Evolutionary conservation across 1,140 invertebrate species (phyloP).

Genomic region (Brachionus paranguensis): DNA sequence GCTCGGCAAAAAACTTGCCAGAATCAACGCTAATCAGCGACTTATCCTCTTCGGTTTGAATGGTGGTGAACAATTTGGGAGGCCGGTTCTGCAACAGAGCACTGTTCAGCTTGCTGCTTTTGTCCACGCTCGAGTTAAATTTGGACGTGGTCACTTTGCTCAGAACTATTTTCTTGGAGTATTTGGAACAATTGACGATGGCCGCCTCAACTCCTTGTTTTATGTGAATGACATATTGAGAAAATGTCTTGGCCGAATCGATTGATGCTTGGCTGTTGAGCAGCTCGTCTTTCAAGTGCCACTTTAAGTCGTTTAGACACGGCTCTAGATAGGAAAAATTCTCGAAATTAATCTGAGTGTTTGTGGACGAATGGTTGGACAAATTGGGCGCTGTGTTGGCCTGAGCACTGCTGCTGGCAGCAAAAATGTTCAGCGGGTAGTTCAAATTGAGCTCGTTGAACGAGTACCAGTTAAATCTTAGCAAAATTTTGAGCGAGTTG

Average conservation of each 20-base stretch:
- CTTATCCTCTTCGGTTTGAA: neutral
- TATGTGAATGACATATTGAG: neutral
- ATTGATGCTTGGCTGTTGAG: neutral
- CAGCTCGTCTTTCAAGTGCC: conserved; percentile 22
- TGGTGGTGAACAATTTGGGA: neutral
- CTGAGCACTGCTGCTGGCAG: neutral
- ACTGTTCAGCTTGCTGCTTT: neutral
- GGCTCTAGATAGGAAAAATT: neutral
- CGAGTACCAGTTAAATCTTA: conserved; percentile 39
- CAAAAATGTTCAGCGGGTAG: neutral
- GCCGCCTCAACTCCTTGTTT: neutral
- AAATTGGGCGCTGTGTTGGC: neutral
- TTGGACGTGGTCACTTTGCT: neutral
- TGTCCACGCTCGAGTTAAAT: neutral
- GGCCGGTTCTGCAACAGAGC: neutral
- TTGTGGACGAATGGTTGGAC: conserved; percentile 4
- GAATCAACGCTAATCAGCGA: neutral
- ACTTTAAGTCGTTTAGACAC: neutral
- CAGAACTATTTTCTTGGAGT: neutral
- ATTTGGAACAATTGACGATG: neutral
- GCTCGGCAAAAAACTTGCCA: neutral
- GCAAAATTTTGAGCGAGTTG: neutral
- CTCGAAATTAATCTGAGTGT: neutral
- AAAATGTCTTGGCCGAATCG: neutral
- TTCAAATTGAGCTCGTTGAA: conserved; percentile 15